Evolutionary conservation across 1,140 invertebrate genomes (phyloP).

Genomic region (Drosophila truncata): DNA sequence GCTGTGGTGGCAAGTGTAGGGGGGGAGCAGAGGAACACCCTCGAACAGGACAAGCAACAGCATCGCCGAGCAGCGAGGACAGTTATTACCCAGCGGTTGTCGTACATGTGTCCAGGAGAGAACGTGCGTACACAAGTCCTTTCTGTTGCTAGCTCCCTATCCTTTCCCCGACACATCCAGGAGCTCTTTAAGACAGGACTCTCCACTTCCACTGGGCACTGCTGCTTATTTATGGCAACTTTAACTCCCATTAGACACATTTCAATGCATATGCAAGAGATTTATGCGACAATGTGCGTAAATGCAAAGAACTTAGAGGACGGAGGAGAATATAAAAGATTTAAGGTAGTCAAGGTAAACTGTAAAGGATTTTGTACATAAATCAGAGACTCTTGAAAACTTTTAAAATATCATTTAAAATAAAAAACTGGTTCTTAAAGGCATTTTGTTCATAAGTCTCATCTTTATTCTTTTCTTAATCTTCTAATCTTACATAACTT

Average conservation of each 20-base stretch:
- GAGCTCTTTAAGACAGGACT: constrained; percentile 34
- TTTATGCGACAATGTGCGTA: constrained; percentile 60
- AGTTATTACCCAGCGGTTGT: constrained; percentile 60
- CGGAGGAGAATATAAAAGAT: not conserved
- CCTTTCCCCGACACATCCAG: not conserved
- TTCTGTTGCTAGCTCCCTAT: constrained; percentile 9
- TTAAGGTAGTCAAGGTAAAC: constrained; percentile 1
- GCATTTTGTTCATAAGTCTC: not conserved
- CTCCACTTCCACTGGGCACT: constrained; percentile 14
- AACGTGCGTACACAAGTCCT: constrained; percentile 49
- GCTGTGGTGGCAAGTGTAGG: not conserved
- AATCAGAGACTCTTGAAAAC: not conserved
- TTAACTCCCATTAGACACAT: constrained; percentile 77
- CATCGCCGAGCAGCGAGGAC: constrained; percentile 32
- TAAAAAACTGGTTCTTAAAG: too few relatives aligned
- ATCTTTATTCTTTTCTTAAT: not conserved
- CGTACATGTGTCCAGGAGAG: constrained; percentile 48
- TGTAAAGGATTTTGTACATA: not conserved
- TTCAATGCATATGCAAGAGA: constrained; percentile 78
- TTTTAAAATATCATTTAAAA: not conserved
- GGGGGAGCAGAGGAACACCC: not conserved
- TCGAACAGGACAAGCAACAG: constrained; percentile 42
- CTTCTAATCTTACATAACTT: too few relatives aligned
- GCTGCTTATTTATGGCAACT: constrained; percentile 79
- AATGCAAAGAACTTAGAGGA: constrained; percentile 5